phyloP scores from a whole-genome alignment of 2,113 vertebrate species.

The Leptosomus discolor region DNA sequence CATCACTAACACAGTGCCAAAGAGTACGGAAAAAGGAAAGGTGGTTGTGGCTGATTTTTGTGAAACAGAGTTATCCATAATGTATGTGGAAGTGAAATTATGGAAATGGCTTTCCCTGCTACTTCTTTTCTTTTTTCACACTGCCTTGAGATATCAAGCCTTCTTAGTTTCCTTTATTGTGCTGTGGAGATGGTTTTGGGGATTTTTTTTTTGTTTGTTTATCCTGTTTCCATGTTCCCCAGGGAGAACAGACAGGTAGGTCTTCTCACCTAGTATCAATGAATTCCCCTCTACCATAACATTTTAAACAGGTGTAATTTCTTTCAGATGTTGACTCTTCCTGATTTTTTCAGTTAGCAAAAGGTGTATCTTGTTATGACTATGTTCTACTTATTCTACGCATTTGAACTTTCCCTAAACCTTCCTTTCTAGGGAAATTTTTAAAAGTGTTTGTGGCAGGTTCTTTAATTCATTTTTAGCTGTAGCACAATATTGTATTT shows the following conservation, averaged over 20 bases:
- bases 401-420: constrained; percentile 52
- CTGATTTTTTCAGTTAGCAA: constrained; percentile 7
- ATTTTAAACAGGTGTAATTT: neutral
- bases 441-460: neutral
- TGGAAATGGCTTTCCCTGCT: neutral
- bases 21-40: neutral
- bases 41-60: neutral
- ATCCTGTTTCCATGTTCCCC: neutral
- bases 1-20: neutral
- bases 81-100: neutral
- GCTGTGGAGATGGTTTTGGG: neutral
- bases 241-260: neutral
- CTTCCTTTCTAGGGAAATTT: constrained; percentile 17
- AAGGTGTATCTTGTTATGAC: constrained; percentile 33
- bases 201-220: neutral
- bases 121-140: neutral
- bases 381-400: neutral
- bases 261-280: neutral
- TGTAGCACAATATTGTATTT: constrained; percentile 64
- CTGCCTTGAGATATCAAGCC: neutral
- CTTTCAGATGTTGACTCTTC: neutral
- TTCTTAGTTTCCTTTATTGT: neutral
- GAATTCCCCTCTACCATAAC: neutral
- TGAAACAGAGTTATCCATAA: neutral
- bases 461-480: constrained; percentile 65